Base-by-base conservation (phyloP, 2,888 invertebrate species). In the Carcina quercana region DNA sequence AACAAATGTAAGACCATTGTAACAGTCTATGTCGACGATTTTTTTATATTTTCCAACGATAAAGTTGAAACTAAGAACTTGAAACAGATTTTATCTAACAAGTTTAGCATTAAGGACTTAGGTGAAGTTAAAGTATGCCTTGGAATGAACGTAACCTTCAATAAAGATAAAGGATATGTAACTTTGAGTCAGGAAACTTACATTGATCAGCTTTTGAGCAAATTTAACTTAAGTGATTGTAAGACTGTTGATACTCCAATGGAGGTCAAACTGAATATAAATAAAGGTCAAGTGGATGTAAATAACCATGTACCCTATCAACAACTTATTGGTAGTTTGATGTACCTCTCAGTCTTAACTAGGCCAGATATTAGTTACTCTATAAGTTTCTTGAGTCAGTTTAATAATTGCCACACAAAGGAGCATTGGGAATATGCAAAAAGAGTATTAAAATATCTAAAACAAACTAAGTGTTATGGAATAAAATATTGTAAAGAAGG, bases 121-220 rank as follows among this genome's bases (percentile, higher is more conserved):
- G 42, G 45, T 14, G 14, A 37, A 8, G 12, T 42, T 13, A 37
- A 28, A 34, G 29, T 40, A 11, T 45, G 47, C 30, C 22, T 45
- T 17, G 39, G 43, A 17, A 26, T 44, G 30, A n/a, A 21, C 10
- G 21, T 21, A n/a, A 25, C 22, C 21, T 32, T 42, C 2, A 8
- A 30, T 12, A 28, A 31, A 15, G 8, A 22, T 15, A 8, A 10
- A 6, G 25, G 37, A 2, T 24, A 12, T 25, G 7, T 35, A 14
- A 28, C 24, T 24, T 20, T 38, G 15, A 19, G 22, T 32, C 35
- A 35, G n/a, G 10, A 15, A 25, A 13, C 14, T 10, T 38, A 32
- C 12, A 35, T 35, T n/a, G 15, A 32, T 1, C 13, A 28, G 4
- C 6, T 37, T 5, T 33, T 33, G 15, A 13, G 15, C 1, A 37